Conservation (phyloP, 1,140 invertebrate genomes). For the Cydia amplana region DNA sequence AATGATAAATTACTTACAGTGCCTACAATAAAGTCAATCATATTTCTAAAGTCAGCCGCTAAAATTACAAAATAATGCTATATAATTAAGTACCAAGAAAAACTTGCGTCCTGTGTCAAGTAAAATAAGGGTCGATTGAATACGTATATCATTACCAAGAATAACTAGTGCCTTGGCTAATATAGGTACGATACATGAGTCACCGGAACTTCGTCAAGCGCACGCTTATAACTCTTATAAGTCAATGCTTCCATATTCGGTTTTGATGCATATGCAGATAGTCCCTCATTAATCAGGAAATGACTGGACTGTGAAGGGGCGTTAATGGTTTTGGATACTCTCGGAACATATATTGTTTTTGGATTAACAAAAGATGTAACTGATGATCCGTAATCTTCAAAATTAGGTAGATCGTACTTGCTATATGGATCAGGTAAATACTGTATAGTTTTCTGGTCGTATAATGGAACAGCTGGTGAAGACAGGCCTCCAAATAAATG, state of each 20-base stretch:
- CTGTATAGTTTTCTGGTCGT: neutral
- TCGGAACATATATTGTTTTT: neutral
- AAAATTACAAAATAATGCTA: slow-evolving; percentile 18
- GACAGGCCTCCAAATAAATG: neutral
- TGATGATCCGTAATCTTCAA: neutral
- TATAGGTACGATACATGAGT: slow-evolving; percentile 52
- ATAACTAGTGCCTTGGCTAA: slow-evolving; percentile 47
- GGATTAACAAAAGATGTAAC: neutral
- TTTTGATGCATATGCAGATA: slow-evolving; percentile 1
- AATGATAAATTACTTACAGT: neutral
- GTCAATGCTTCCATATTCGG: neutral
- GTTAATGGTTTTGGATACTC: neutral
- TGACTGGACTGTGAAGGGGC: neutral
- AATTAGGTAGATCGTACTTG: neutral
- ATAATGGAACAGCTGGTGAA: neutral
- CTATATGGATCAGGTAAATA: neutral
- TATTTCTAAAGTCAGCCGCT: neutral
- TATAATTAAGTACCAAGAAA: neutral
- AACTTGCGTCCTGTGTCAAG: neutral
- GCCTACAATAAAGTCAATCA: neutral
- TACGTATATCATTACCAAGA: slow-evolving; percentile 48
- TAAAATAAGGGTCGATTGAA: neutral
- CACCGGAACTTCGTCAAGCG: slow-evolving; percentile 34
- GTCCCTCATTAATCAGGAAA: slow-evolving; percentile 13
- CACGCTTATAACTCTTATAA: neutral